Base-by-base conservation (phyloP, 2,113 vertebrate species). In the Salvelinus alpinus region DNA sequence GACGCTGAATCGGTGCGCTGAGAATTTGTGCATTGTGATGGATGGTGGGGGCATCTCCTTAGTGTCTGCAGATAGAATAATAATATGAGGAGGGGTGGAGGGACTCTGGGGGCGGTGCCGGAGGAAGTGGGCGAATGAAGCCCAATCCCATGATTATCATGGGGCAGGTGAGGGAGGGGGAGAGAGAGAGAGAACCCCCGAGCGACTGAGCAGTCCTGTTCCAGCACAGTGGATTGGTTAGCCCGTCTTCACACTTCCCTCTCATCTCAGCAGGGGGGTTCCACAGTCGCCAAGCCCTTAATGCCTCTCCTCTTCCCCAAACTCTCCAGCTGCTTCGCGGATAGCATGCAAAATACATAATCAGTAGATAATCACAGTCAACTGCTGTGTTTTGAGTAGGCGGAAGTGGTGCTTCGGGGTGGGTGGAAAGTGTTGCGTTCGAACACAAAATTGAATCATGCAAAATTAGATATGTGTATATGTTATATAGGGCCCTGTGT, bases 1-100 rank as follows among this genome's bases (percentile, higher is more conserved):
- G 92, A 94, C 92, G 91, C 94, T 92, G 92, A 94, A 95, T 96
- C 95, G 89, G 91, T 80, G 94, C 93, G 65, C 92, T 93, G 95
- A 94, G 96, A 95, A 96, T 97, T 95, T 95, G 94, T 94, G 92
- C 95, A 95, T 96, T 95, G 96, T 98, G 97, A 97, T 98, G 94
- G 95, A 97, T 96, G 94, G 90, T 93, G 90, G 90, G 90, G 78
- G 90, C 84, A 88, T 96, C 94, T 96, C 96, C 95, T 95, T 92
- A 92, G 95, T 85, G 86, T 92, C 95, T 94, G 93, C 89, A 83
- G 92, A 79, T 82, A 87, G 93, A 95, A 95, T 96, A 94, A 96
- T 95, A 95, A 96, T 96, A 44, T 44, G 38, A 44, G 38, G 38
- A 9, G 62, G 38, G 9, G 38, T 75, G 79, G 77, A 59, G 48